phyloP scores from a whole-genome alignment of 1,140 invertebrate species.

The Vanessa atalanta region DNA sequence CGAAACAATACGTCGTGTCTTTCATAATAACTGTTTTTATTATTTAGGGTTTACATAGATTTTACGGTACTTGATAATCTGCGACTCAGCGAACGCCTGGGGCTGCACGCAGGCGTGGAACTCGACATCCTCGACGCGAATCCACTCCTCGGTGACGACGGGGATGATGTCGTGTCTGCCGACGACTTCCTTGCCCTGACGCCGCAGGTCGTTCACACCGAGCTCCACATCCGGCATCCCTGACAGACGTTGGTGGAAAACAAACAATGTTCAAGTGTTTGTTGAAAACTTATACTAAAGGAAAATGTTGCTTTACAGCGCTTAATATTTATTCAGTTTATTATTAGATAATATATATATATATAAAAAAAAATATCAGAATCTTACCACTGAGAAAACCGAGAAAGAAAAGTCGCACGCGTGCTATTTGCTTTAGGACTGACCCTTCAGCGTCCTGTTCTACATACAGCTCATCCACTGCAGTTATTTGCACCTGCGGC shows the following conservation, averaged over 20 bases:
- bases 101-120: constrained; percentile 97
- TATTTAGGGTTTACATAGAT: no score
- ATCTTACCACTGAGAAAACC: constrained; percentile 91
- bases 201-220: constrained; percentile 97
- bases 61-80: constrained; percentile 91
- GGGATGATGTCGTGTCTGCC: constrained; percentile 99
- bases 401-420: constrained; percentile 96
- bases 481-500: constrained; percentile 91
- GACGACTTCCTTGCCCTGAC: constrained; percentile 99
- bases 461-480: constrained; percentile 97
- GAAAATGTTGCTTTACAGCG: no score
- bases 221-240: constrained; percentile 98
- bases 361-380: neutral
- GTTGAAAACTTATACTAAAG: no score
- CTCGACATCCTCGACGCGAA: constrained; percentile 95
- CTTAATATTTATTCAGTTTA: no score
- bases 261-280: no score
- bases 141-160: constrained; percentile 99
- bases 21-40: no score
- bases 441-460: constrained; percentile 94
- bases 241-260: constrained; percentile 46
- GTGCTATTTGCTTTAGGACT: constrained; percentile 95
- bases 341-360: no score
- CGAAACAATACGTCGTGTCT: no score
- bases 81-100: constrained; percentile 93